Evolutionary conservation across 2,888 invertebrate genomes (phyloP), one percentile per base, ranked within the genome.

Genomic region (Noctua pronuba): DNA sequence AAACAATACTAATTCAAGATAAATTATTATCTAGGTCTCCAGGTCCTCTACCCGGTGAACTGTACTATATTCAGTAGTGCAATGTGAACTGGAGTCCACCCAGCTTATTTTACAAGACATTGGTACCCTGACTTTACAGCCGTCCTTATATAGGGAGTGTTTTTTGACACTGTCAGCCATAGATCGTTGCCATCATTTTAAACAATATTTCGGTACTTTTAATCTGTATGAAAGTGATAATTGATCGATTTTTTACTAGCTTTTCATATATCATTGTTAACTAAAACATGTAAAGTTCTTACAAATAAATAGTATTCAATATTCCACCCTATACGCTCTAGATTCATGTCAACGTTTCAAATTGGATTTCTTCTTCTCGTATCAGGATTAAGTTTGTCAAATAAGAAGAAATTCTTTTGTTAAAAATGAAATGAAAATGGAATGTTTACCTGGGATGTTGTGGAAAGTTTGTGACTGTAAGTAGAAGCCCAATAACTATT

Each of bases 1-100:
- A 84, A 86, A 86, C 64, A 76, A 66, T 79, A 73, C 60, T 58
- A 70, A 31, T n/a, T 41, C 41, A 52, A n/a, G 52, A 66, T 55
- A 55, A 69, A 66, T 49, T 72, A 62, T 46, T 52, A 44, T 24
- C 46, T 60, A 24, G 60, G 18, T 18, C 18, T 60, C 8, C 18
- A 31, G 18, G 7, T 41, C 55, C 18, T 65, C 35, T 77, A 46
- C 21, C 13, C 31, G 18, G 18, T 77, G 13, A 18, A 55, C 24
- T 58, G 3, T 58, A 11, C 16, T 18, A 65, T 44, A 77, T 64
- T 64, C 52, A 35, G 16, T 58, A 46, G 35, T 21, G 46, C 31
- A 55, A 35, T 60, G 11, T 24, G 21, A 21, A 35, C 21, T 74
- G 13, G 6, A 16, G 10, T 62, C 28, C 28, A 73, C 46, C 4